These are phyloP conservation scores for Dinomys branickii DNA, from an alignment of 2,113 vertebrate genomes.

Conservation along the genomic window DNA sequence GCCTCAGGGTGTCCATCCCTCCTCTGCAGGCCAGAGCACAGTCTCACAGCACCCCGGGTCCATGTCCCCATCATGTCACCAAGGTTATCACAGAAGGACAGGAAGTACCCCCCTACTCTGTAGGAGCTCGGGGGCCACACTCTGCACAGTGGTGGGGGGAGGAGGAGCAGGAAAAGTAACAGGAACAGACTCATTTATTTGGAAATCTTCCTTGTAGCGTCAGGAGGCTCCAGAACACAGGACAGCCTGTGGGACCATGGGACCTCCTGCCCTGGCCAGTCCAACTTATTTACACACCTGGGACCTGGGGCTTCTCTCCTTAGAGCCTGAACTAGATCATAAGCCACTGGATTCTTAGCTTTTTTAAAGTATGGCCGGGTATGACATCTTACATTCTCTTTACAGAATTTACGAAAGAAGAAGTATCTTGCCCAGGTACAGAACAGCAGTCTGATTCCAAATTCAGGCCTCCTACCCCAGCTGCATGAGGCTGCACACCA, in stretches of 20 bases:
- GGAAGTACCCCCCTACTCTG: not conserved
- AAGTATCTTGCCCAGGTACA: not conserved
- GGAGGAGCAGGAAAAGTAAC: not conserved
- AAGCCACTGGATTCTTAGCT: not conserved
- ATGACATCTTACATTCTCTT: not conserved
- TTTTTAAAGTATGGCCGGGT: not conserved
- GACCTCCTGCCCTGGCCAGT: not conserved
- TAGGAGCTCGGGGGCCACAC: not conserved
- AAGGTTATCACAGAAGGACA: not conserved
- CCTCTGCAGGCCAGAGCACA: not conserved
- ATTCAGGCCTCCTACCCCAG: no score
- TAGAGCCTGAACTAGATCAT: not conserved
- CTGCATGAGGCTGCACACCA: fast-evolving
- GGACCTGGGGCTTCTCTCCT: not conserved
- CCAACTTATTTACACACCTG: not conserved
- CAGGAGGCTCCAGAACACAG: not conserved
- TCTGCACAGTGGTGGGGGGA: not conserved
- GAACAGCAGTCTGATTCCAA: not conserved
- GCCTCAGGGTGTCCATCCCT: not conserved
- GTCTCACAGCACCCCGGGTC: not conserved
- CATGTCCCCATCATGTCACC: not conserved
- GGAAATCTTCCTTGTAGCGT: not conserved
- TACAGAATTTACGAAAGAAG: not conserved
- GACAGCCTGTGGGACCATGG: not conserved
- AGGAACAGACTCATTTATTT: not conserved